phyloP scores from a whole-genome alignment of 2,113 vertebrate genomes.

The Heteronetta atricapilla region DNA sequence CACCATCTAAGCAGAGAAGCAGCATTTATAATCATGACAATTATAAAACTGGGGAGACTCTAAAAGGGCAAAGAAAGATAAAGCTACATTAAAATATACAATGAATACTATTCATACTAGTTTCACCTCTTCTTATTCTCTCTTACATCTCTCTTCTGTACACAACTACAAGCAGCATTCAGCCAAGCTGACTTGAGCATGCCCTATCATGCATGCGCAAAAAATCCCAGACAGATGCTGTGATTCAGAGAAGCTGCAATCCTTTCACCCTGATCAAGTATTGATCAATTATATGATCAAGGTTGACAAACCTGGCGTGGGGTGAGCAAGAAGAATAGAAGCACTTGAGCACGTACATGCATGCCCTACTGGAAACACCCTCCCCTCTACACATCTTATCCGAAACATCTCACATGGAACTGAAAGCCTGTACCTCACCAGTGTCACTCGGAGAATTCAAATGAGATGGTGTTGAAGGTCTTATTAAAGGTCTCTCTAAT shows the following conservation, averaged over 20 bases:
- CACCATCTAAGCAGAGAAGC: neutral
- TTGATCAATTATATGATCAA: neutral
- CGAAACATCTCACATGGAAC: neutral
- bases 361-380: neutral
- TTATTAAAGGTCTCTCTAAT: neutral
- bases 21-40: neutral
- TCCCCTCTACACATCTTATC: fast-evolving
- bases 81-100: neutral
- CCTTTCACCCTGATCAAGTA: neutral
- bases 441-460: neutral
- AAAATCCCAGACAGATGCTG: neutral
- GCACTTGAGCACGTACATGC: neutral
- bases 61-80: neutral
- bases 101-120: neutral
- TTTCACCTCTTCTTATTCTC: neutral
- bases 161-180: neutral
- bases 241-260: neutral
- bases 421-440: neutral
- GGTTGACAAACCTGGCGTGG: neutral
- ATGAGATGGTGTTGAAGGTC: neutral
- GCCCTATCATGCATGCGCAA: fast-evolving
- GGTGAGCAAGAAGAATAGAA: neutral
- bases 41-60: neutral
- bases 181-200: neutral
- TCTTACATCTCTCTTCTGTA: neutral